Base-by-base conservation (phyloP, 2,113 vertebrate species). In the Tyrannus savana region DNA sequence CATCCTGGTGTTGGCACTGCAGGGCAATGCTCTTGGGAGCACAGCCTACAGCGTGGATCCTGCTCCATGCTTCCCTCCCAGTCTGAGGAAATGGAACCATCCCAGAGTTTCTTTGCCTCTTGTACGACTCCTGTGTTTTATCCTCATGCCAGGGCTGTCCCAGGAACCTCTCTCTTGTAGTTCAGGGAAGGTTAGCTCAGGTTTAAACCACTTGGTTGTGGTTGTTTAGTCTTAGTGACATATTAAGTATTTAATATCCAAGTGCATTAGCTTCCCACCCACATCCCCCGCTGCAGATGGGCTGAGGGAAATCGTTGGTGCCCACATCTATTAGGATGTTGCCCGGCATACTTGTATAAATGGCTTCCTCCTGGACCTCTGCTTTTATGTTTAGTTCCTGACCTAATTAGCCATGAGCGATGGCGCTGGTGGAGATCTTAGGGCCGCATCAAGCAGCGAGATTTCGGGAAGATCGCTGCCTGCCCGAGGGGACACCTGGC, bases 201-300 rank as follows among this genome's bases (percentile, higher is more conserved):
- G 30, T 93, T 93, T 71, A 67, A 93, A 69, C 62, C 73, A 0
- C 82, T 53, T 23, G 56, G 39, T 37, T 87, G 81, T 73, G 91
- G 84, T 71, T 69, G 59, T 75, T 59, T 50, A 89, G 71, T 4
- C 78, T 46, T 10, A 30, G 78, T 87, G 78, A 89, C 71, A 25
- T 53, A 76, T 80, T 31, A 83, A 77, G 90, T 76, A 52, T 88
- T 88, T 88, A 63, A 91, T 77, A 93, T 88, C 53, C 67, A 10
- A 67, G 88, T 74, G 87, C 93, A 74, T 94, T 81, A 83, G 10
- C 92, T 91, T 89, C 67, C 84, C 82, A 90, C 82, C 94, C 94
- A 89, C 93, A 92, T 95, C 91, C 93, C 94, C 64, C 1, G 0
- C 15, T 52, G 16, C 82, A 71, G 87, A 31, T 14, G 81, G 74